Evolutionary conservation across 2,888 invertebrate genomes (phyloP), one percentile per base, ranked within the genome.

Genomic region (Agrotis exclamationis): DNA sequence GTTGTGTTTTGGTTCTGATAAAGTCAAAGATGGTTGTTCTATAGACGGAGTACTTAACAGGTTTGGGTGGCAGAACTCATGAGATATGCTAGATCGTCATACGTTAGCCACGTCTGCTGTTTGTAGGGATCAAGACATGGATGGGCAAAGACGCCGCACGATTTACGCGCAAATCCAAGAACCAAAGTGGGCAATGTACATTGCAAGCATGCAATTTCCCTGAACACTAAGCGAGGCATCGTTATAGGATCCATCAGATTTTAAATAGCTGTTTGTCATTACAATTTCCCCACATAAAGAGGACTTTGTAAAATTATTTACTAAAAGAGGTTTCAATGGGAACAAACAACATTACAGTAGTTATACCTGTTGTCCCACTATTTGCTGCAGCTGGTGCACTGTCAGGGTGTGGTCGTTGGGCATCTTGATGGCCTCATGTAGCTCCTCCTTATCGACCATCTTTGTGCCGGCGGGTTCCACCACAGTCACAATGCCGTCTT

Each of bases 281-380:
- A 56, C 3, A 54, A 54, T 7, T 20, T 39, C 1, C 11, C 7
- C 16, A 63, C 64, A n/a, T 7, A 50, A n/a, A 44, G 11, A 39
- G 39, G 39, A 39, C 11, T 39, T 24, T 33, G 20, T 24, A n/a
- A 50, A 48, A 20, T 71, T 50, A 57, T 57, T 24, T 1, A 53
- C 47, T 18, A 62, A 22, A 60, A 13, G 11, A 33, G 58, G 33
- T 56, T 62, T 48, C 58, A 60, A 74, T 63, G 56, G 66, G 45
- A 65, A 80, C 63, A 72, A 68, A 47, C 56, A 73, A 77, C 69
- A 73, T 73, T 76, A 76, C 68, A 73, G 58, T 53, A 66, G 13
- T 33, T 67, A 60, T 82, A 97, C 97, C 94, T 97, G 97, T 88
- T 97, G 97, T 33, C 97, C 97, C 65, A 96, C 96, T 78, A 96